Evolutionary conservation across 2,797 vertebrate species (phyloP).

Genomic region (Pseudochromis fuscus): DNA sequence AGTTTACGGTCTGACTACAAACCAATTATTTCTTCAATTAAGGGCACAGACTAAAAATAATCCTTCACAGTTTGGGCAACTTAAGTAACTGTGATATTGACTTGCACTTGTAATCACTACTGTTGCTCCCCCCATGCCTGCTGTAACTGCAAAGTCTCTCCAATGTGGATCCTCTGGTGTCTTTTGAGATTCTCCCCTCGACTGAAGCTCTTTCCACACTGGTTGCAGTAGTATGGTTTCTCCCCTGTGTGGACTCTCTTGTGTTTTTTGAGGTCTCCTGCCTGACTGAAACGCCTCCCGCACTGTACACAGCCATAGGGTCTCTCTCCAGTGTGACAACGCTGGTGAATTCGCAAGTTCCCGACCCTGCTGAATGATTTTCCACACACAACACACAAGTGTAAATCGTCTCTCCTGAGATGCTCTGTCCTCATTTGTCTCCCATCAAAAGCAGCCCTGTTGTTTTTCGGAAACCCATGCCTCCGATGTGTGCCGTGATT

Average conservation of each 20-base stretch:
- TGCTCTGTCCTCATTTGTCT: constrained; percentile 53
- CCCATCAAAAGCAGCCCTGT: constrained; percentile 38
- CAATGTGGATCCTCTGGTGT: constrained; percentile 81
- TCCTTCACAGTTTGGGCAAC: background rate
- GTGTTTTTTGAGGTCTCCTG: constrained; percentile 82
- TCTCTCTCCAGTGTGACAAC: constrained; percentile 81
- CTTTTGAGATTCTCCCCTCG: constrained; percentile 82
- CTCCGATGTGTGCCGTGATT: constrained; percentile 42
- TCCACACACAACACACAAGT: constrained; percentile 74
- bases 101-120: constrained; percentile 6
- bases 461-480: constrained; percentile 52
- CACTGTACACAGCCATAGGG: constrained; percentile 80
- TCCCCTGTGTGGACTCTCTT: constrained; percentile 81
- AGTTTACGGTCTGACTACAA: background rate
- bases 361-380: constrained; percentile 77
- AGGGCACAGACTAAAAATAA: background rate
- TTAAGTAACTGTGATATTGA: background rate
- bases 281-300: constrained; percentile 78
- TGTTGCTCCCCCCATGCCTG: constrained; percentile 68
- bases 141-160: constrained; percentile 73
- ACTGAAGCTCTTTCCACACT: constrained; percentile 83
- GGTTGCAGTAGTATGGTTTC: constrained; percentile 80
- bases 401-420: constrained; percentile 52
- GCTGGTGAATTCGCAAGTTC: constrained; percentile 80
- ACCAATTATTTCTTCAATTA: background rate